phyloP scores from a whole-genome alignment of 1,140 invertebrate genomes.

The Diorhabda sublineata region DNA sequence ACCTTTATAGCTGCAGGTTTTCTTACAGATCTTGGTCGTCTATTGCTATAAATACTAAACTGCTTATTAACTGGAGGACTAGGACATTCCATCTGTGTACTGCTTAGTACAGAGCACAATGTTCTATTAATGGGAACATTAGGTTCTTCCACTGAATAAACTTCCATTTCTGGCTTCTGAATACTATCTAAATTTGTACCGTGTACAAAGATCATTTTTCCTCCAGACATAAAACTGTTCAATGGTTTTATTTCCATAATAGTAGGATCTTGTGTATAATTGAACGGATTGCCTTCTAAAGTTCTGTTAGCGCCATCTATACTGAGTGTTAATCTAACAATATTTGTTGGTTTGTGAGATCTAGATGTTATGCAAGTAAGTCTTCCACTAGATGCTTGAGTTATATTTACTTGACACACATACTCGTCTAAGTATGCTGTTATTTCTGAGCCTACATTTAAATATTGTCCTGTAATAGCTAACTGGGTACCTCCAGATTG shows the following conservation, averaged over 20 bases:
- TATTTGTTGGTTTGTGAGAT: slow-evolving; percentile 55
- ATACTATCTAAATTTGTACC: slow-evolving; percentile 89
- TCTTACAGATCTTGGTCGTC: slow-evolving; percentile 40
- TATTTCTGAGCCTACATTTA: slow-evolving; percentile 91
- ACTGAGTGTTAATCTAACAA: slow-evolving; percentile 64
- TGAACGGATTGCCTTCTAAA: slow-evolving; percentile 67
- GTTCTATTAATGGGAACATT: slow-evolving; percentile 70
- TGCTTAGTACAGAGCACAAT: slow-evolving; percentile 79
- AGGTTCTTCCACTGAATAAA: slow-evolving; percentile 67
- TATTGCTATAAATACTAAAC: slow-evolving; percentile 38
- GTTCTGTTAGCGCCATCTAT: slow-evolving; percentile 82
- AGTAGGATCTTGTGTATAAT: slow-evolving; percentile 88
- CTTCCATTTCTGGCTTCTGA: slow-evolving; percentile 84
- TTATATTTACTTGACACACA: slow-evolving; percentile 81
- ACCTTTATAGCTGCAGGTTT: slow-evolving; percentile 43
- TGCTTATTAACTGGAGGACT: slow-evolving; percentile 73
- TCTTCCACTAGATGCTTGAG: slow-evolving; percentile 82
- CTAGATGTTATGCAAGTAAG: slow-evolving; percentile 83
- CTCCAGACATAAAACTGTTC: slow-evolving; percentile 85
- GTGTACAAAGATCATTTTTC: slow-evolving; percentile 87
- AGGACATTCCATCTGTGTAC: slow-evolving; percentile 91
- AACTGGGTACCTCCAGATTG: slow-evolving; percentile 90
- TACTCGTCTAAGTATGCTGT: slow-evolving; percentile 84
- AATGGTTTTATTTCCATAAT: slow-evolving; percentile 89
- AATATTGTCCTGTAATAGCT: slow-evolving; percentile 82